phyloP scores from a whole-genome alignment of 2,113 vertebrate species.

The Hemichromis elongatus region DNA sequence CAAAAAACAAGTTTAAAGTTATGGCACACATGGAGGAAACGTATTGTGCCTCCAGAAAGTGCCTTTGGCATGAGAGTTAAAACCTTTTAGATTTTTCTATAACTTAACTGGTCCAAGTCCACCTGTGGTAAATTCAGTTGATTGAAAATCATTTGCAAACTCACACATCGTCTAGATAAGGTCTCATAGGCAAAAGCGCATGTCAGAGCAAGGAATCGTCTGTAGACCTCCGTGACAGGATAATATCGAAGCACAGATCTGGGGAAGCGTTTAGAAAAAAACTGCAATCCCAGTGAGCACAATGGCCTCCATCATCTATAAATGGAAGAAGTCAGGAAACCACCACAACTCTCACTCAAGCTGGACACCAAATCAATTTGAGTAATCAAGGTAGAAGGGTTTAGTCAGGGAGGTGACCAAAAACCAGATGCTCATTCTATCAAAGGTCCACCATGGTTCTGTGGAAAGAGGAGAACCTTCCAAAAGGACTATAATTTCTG shows the following conservation, averaged over 20 bases:
- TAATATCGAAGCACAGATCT: fast-evolving
- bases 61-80: neutral
- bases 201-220: neutral
- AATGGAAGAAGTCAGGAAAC: neutral
- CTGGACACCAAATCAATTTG: neutral
- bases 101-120: neutral
- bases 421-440: neutral
- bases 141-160: neutral
- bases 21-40: neutral
- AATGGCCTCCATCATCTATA: neutral
- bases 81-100: neutral
- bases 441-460: neutral
- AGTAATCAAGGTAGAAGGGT: neutral
- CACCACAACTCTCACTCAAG: neutral
- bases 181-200: neutral
- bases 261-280: neutral
- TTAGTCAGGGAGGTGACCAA: neutral
- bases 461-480: neutral
- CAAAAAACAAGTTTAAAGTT: neutral
- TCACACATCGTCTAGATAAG: neutral
- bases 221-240: neutral
- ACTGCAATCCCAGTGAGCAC: neutral
- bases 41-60: neutral
- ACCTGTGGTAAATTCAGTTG: neutral
- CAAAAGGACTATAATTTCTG: neutral